Evolutionary conservation across 1,140 invertebrate genomes (phyloP), one percentile per base, ranked within the genome.

Genomic region (Sarcophaga bullata): DNA sequence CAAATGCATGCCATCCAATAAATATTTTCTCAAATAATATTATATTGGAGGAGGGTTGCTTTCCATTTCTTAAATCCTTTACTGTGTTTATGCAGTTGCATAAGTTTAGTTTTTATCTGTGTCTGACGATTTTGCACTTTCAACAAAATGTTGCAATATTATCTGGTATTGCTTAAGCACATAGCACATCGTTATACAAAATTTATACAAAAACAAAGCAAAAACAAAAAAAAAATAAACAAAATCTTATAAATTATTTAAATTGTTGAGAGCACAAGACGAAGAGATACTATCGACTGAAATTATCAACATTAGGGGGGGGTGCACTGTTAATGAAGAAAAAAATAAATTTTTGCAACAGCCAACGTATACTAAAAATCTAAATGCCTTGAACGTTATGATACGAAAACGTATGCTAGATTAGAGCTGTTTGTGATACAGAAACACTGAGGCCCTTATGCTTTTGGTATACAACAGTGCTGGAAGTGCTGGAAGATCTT

Each of bases 221-320:
- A n/a, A n/a, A n/a, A n/a, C n/a, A n/a, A n/a, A n/a, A n/a, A n/a
- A n/a, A n/a, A n/a, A n/a, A n/a, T n/a, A n/a, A n/a, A n/a, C n/a
- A n/a, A 6, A n/a, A 68, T 68, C 62, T 68, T 68, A 68, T 68
- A 68, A 68, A 68, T 68, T 19, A 68, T 68, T 68, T 68, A 68
- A 68, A 68, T 19, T n/a, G 19, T 68, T 19, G 62, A 68, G n/a
- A 68, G 62, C n/a, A 19, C n/a, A 58, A 58, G 54, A 13, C 7
- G 54, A 58, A 13, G n/a, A 58, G 54, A 58, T 58, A 58, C 54
- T 0, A 58, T n/a, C 54, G 6, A 58, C 11, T 58, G 7, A 5
- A 58, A 58, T n/a, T 58, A 58, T n/a, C 11, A 58, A 58, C 13
- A 58, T 58, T 58, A 58, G 54, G 54, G 54, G 15, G 13, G 15